phyloP scores from a whole-genome alignment of 2,797 vertebrate species.

The Lutjanus argentimaculatus region DNA sequence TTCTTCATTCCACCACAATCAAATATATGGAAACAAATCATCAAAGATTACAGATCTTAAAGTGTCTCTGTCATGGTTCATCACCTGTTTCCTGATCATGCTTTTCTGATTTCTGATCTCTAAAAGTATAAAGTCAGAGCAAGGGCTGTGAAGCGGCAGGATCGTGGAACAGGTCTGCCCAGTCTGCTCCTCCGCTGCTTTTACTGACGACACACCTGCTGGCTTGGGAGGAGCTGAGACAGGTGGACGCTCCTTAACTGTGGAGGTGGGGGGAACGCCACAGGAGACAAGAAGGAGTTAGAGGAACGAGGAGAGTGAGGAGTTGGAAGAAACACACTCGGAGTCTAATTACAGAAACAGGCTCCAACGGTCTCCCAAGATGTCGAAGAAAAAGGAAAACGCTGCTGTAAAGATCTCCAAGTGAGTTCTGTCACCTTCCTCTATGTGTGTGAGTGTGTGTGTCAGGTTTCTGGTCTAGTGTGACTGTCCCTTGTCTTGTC shows the following conservation, averaged over 20 bases:
- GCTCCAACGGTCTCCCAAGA: conserved; percentile 51
- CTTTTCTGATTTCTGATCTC: too few relatives aligned
- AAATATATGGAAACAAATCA: not conserved
- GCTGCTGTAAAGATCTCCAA: conserved; percentile 68
- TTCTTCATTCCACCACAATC: conserved; percentile 45
- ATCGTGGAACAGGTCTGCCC: conserved; percentile 82
- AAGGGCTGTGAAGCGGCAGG: not conserved
- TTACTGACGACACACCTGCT: conserved; percentile 76
- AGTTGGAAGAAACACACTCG: conserved; percentile 31
- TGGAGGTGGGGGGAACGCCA: not conserved
- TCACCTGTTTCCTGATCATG: not conserved
- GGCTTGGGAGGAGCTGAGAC: conserved; percentile 77
- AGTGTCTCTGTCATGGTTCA: not conserved
- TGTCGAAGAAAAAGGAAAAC: conserved; percentile 79
- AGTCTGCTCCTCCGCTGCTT: conserved; percentile 61
- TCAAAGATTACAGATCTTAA: not conserved
- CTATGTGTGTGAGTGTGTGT: conserved; percentile 7
- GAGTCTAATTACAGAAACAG: conserved; percentile 49
- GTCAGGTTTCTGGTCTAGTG: conserved; percentile 29
- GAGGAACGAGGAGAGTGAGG: conserved; percentile 38
- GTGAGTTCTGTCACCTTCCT: conserved; percentile 71
- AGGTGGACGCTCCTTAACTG: conserved; percentile 75
- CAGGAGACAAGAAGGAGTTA: conserved; percentile 1
- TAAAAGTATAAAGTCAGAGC: not conserved
- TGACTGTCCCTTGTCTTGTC: conserved; percentile 6